A percentile compares a stretch with the other conserved stretches of the same genome.
Conservation (phyloP, 2,797 vertebrate species). For the Pagetopsis macropterus region DNA sequence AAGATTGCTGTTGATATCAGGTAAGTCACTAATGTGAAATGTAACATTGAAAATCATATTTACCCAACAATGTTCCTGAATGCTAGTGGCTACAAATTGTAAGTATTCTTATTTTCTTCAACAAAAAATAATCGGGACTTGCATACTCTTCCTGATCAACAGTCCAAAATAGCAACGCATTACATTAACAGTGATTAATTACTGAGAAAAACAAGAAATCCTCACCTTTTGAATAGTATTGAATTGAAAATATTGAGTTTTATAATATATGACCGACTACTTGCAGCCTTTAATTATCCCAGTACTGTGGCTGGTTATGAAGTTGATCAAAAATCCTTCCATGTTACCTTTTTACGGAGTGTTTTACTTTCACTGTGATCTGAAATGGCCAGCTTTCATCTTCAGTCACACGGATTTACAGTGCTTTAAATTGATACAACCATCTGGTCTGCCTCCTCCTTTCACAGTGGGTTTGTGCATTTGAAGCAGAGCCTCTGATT, state of each 20-base stretch:
- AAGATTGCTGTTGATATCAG: background rate
- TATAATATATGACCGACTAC: background rate
- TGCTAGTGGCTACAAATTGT: background rate
- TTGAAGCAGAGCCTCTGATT: slow-evolving; percentile 23
- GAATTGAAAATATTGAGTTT: background rate
- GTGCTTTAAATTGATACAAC: slow-evolving; percentile 40
- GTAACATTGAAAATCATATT: no score
- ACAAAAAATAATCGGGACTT: background rate
- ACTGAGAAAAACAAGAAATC: background rate
- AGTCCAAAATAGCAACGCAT: background rate
- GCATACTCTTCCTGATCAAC: background rate
- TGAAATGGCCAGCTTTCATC: slow-evolving; percentile 40
- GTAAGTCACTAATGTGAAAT: no score
- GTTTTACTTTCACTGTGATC: slow-evolving; percentile 18
- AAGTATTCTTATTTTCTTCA: background rate
- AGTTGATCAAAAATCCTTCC: background rate
- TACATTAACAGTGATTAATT: background rate
- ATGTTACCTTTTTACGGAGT: background rate
- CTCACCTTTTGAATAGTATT: background rate
- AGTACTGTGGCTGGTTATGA: background rate
- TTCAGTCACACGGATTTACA: slow-evolving; percentile 39
- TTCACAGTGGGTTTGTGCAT: slow-evolving; percentile 38
- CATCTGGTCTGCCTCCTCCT: slow-evolving; percentile 49
- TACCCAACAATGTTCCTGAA: no score
- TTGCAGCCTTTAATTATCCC: background rate